A percentile compares a stretch with the other conserved stretches of the same genome.
phyloP scores from a whole-genome alignment of 1,140 invertebrate species.

The Apis cerana region DNA sequence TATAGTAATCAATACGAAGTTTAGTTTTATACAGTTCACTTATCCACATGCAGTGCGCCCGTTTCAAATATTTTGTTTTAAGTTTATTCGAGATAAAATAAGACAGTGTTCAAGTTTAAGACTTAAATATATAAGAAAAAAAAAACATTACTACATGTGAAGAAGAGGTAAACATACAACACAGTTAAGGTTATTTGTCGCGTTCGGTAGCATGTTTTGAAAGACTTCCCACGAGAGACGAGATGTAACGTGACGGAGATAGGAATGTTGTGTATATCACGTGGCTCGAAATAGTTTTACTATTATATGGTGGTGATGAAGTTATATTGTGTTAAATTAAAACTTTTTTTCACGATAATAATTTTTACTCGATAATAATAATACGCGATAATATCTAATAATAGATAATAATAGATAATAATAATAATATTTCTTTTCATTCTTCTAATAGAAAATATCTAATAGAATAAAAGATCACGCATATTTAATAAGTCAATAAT shows the following conservation, averaged over 20 bases:
- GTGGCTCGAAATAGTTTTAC: neutral
- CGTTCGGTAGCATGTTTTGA: neutral
- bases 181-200: neutral
- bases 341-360: neutral
- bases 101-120: neutral
- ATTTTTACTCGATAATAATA: too few relatives aligned
- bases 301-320: neutral
- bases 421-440: too few relatives aligned
- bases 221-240: neutral
- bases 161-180: neutral
- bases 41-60: neutral
- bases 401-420: too few relatives aligned
- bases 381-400: too few relatives aligned
- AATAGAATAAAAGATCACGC: too few relatives aligned
- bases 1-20: too few relatives aligned
- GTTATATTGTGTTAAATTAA: neutral
- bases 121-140: neutral
- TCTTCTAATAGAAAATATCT: too few relatives aligned
- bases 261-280: neutral
- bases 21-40: neutral
- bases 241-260: neutral
- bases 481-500: too few relatives aligned
- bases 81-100: neutral
- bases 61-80: slow-evolving; percentile 1
- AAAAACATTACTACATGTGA: neutral